A percentile compares a stretch with the other conserved stretches of the same genome.
Evolutionary conservation across 2,797 vertebrate genomes (phyloP).

Genomic region (Pseudochaenichthys georgianus): DNA sequence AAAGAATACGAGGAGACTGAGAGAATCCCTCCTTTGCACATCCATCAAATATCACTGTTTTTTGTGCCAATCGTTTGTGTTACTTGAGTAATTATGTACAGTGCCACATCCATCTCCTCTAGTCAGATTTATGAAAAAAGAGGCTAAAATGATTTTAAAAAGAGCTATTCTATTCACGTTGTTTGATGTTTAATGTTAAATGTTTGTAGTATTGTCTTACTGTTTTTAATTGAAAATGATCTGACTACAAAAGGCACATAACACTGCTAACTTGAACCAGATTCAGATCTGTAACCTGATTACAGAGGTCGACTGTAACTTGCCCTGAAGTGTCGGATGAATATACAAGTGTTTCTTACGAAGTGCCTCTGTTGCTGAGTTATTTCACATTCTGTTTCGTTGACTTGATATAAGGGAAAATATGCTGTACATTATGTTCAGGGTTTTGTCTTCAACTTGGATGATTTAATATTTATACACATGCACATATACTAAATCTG

Average conservation of each 20-base stretch:
- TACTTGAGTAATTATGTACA: slow-evolving; percentile 70
- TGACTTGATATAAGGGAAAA: background rate
- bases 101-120: slow-evolving; percentile 65
- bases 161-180: slow-evolving; percentile 66
- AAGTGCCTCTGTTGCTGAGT: slow-evolving; percentile 36
- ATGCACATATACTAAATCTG: background rate
- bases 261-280: slow-evolving; percentile 79
- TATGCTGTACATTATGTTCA: background rate
- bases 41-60: slow-evolving; percentile 62
- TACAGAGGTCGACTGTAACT: slow-evolving; percentile 63
- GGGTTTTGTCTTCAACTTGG: background rate
- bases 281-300: slow-evolving; percentile 60
- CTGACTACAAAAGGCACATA: slow-evolving; percentile 75
- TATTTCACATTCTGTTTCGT: slow-evolving; percentile 28
- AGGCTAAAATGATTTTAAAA: slow-evolving; percentile 60
- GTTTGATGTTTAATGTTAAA: slow-evolving; percentile 75
- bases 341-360: slow-evolving; percentile 77
- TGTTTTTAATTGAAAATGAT: slow-evolving; percentile 68
- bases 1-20: slow-evolving; percentile 30
- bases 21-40: slow-evolving; percentile 71
- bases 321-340: slow-evolving; percentile 73
- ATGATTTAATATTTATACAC: background rate
- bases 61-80: slow-evolving; percentile 74
- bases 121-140: slow-evolving; percentile 24
- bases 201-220: slow-evolving; percentile 73